Percentiles rank a stretch among this genome's conserved stretches.
Evolutionary conservation across 2,797 vertebrate species (phyloP).

Genomic region (Emys orbicularis): DNA sequence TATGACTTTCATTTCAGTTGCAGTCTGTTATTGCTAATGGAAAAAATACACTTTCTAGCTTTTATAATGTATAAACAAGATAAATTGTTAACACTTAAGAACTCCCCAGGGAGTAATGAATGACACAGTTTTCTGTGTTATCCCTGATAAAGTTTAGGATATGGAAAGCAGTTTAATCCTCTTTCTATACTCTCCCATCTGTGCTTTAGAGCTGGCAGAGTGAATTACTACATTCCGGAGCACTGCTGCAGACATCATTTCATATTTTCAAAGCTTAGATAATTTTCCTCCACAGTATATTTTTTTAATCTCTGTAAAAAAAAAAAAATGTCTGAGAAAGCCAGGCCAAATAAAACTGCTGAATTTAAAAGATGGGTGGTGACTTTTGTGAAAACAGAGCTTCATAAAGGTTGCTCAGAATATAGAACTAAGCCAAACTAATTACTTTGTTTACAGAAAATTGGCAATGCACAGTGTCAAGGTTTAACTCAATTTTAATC

Average conservation of each 20-base stretch:
- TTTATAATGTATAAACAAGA: constrained; percentile 74
- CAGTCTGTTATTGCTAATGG: constrained; percentile 70
- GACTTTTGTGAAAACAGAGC: constrained; percentile 34
- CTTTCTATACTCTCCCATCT: constrained; percentile 75
- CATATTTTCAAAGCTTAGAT: constrained; percentile 69
- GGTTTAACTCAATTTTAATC: constrained; percentile 58
- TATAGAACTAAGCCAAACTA: constrained; percentile 47
- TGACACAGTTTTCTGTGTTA: constrained; percentile 80
- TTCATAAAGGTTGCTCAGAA: constrained; percentile 51
- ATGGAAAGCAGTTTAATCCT: constrained; percentile 79
- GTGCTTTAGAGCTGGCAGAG: constrained; percentile 69
- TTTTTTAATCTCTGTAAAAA: constrained; percentile 75
- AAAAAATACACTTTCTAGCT: constrained; percentile 57
- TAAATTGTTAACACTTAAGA: constrained; percentile 81
- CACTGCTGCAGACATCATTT: constrained; percentile 67
- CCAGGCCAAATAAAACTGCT: constrained; percentile 47
- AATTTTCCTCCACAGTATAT: constrained; percentile 61
- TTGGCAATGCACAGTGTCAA: constrained; percentile 43
- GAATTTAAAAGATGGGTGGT: constrained; percentile 29
- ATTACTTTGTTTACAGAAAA: constrained; percentile 62
- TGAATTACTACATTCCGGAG: constrained; percentile 64
- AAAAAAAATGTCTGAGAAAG: constrained; percentile 65
- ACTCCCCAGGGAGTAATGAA: constrained; percentile 75
- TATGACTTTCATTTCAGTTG: constrained; percentile 73
- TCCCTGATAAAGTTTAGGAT: constrained; percentile 78